phyloP scores from a whole-genome alignment of 1,140 invertebrate species.

The Grapholita molesta region DNA sequence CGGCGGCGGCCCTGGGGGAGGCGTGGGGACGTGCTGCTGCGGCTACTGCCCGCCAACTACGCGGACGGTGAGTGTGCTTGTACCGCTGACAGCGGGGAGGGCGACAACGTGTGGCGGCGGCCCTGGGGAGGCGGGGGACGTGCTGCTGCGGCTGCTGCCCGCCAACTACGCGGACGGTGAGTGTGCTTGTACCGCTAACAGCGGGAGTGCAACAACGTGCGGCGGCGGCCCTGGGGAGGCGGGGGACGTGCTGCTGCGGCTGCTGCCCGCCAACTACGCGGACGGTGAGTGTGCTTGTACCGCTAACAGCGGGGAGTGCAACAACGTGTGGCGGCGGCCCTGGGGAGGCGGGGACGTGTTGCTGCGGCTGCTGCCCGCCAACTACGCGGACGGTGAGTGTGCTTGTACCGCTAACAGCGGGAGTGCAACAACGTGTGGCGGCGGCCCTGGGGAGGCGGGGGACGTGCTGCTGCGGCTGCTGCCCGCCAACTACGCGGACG shows the following conservation, averaged over 20 bases:
- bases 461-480: conserved; percentile 90
- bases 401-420: no score
- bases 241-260: conserved; percentile 74
- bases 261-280: neutral
- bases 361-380: conserved; percentile 79
- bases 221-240: conserved; percentile 90
- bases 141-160: conserved; percentile 88
- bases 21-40: conserved; percentile 88
- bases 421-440: conserved; percentile 96
- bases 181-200: neutral
- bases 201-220: no score
- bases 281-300: neutral
- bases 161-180: conserved; percentile 91
- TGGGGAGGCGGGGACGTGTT: conserved; percentile 93
- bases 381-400: no score
- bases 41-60: conserved; percentile 89
- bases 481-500: conserved; percentile 90
- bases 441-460: conserved; percentile 90
- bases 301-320: neutral
- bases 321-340: conserved; percentile 88
- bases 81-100: no score
- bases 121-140: conserved; percentile 91
- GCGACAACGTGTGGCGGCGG: no score
- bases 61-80: conserved; percentile 84
- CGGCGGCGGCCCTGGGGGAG: conserved; percentile 93